Conservation (phyloP, 2,113 vertebrate genomes). For the Hypanus sabinus region DNA sequence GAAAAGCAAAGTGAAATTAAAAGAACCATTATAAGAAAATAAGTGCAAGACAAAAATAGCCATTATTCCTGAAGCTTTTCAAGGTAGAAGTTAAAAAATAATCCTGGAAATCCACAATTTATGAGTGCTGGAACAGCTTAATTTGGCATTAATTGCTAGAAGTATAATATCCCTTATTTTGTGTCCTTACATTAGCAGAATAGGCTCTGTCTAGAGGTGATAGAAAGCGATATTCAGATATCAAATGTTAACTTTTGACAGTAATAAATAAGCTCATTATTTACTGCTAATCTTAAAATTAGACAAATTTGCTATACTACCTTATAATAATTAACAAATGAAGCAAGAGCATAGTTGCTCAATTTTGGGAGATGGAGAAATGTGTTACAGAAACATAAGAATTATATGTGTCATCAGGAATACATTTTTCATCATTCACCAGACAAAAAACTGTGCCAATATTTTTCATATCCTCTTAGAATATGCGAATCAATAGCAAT, state of each 20-base stretch:
- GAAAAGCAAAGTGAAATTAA: constrained; percentile 42
- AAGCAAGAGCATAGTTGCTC: not conserved
- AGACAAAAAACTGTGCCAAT: not conserved
- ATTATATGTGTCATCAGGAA: not conserved
- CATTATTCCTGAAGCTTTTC: not conserved
- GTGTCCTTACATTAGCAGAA: not conserved
- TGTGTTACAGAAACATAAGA: too few relatives aligned
- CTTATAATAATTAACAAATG: not conserved
- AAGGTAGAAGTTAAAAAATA: not conserved
- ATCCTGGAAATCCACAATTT: not conserved
- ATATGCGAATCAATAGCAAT: too few relatives aligned
- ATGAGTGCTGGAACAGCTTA: too few relatives aligned
- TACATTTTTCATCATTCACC: not conserved
- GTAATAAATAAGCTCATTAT: not conserved
- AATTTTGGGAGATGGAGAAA: not conserved
- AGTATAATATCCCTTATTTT: not conserved
- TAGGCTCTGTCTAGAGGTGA: not conserved
- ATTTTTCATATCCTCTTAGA: too few relatives aligned
- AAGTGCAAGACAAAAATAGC: not conserved
- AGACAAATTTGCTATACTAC: not conserved
- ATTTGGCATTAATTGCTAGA: not conserved
- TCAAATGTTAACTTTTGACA: not conserved
- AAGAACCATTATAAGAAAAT: not conserved
- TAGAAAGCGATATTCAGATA: constrained; percentile 1
- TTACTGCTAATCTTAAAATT: not conserved